phyloP scores from a whole-genome alignment of 1,140 invertebrate species.

The Epicauta chinensis region DNA sequence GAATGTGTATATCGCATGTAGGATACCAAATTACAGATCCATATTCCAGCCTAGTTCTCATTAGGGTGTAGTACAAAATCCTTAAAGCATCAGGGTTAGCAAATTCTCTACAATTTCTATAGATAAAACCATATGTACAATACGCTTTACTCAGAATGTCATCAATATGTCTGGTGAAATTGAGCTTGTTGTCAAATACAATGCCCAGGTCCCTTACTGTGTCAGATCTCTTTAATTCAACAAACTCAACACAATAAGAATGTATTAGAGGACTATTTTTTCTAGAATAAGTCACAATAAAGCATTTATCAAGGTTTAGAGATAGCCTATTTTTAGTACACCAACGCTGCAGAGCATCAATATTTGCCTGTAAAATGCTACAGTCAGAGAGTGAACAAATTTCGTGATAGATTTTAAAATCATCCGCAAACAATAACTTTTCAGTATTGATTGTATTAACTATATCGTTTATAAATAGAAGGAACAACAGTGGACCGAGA shows the following conservation, averaged over 20 bases:
- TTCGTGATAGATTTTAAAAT: constrained; percentile 7
- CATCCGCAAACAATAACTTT: constrained; percentile 10
- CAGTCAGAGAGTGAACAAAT: background rate
- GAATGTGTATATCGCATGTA: background rate
- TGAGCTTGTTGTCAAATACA: no score
- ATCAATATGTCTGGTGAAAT: no score
- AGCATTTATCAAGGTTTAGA: background rate
- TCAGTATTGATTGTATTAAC: background rate
- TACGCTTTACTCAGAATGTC: no score
- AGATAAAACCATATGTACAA: no score
- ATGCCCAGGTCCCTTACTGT: no score
- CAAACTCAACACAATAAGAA: no score
- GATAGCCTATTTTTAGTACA: background rate
- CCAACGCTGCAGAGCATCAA: background rate
- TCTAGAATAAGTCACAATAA: background rate
- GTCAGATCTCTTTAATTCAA: no score
- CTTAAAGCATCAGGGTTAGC: no score
- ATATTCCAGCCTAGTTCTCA: constrained; percentile 6
- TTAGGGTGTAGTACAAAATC: background rate
- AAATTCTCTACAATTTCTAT: no score
- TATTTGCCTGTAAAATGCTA: background rate
- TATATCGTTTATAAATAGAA: constrained; percentile 15
- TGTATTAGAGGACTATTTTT: background rate
- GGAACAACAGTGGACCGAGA: constrained; percentile 11
- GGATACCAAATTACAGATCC: constrained; percentile 7